Evolutionary conservation across 2,797 vertebrate species (phyloP), one percentile per base, ranked within the genome.

Genomic region (Stomatorhinus walkeri): DNA sequence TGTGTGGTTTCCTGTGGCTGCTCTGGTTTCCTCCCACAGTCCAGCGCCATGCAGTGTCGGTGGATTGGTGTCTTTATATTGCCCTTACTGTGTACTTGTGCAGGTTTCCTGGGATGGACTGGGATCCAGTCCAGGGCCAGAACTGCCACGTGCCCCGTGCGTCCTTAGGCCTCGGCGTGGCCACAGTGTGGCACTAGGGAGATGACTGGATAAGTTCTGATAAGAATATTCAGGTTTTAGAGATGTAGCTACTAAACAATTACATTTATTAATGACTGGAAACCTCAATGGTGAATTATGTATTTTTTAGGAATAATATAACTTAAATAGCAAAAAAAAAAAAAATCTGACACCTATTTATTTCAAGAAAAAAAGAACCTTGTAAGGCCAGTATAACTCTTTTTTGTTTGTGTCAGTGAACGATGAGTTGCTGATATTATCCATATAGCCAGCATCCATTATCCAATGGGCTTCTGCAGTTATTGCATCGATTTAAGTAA

Each of bases 21-120:
- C 76, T 79, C 76, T 79, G 40, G 36, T 79, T 79, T 79, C 76
- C 76, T 79, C 76, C 76, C 36, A 79, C 76, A 79, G 36, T 79
- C 76, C 36, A n/a, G 76, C 36, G 4, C 40, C 16, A 19, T 46
- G 40, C 76, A 46, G 76, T 79, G 43, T 79, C 43, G 76, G 76
- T 79, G 76, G 76, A 46, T n/a, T n/a, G 40, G 32, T 46, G 76
- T 79, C 76, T 79, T 9, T 46, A 79, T 46, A 79, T 46, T 28
- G 40, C 16, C 76, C 76, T 72, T 46, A 46, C 76, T 43, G 9
- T 79, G 36, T 79, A 79, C 19, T 79, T 79, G 6, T 16, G 64
- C 28, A 32, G 36, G 64, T 36, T 72, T 72, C 64, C 64, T 72
- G 28, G 64, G 64, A 72, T 36, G 64, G 28, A 36, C 28, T 72